A percentile compares a stretch with the other conserved stretches of the same genome.
phyloP scores from a whole-genome alignment of 2,888 invertebrate species.

The Habrosyne pyritoides region DNA sequence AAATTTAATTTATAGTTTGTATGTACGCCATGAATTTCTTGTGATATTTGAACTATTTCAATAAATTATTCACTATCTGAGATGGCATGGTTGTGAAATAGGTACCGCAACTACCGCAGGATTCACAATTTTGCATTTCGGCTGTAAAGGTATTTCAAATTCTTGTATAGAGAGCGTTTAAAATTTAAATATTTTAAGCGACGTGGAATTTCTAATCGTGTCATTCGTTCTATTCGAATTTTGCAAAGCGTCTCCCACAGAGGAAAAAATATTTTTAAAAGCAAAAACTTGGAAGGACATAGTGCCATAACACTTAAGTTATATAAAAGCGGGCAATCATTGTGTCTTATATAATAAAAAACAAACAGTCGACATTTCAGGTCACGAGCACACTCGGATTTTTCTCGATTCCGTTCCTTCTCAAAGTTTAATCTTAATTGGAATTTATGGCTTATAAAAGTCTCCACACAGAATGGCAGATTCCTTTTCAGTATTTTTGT shows the following conservation, averaged over 20 bases:
- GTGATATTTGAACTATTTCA: conserved; percentile 34
- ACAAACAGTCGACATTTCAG: background rate
- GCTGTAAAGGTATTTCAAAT: no score
- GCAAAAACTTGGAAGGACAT: no score
- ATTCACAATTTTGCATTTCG: background rate
- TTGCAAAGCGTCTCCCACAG: no score
- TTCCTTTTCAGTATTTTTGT: conserved; percentile 5
- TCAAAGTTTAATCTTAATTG: conserved; percentile 2
- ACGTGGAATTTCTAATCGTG: no score
- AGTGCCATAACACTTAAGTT: background rate
- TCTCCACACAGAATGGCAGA: conserved; percentile 4
- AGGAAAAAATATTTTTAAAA: no score
- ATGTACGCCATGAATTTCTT: conserved; percentile 39
- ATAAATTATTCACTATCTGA: conserved; percentile 13
- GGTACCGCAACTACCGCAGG: background rate
- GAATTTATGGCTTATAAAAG: conserved; percentile 5
- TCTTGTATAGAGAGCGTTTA: no score
- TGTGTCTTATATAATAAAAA: background rate
- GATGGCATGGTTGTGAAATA: background rate
- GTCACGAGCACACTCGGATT: background rate
- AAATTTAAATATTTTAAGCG: no score
- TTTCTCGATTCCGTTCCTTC: background rate
- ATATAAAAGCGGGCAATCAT: background rate
- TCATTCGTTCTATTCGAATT: no score
- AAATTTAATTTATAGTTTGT: conserved; percentile 50